These are phyloP conservation scores for Dipodomys spectabilis DNA, from an alignment of 2,113 vertebrate genomes.

Conservation along the genomic window DNA sequence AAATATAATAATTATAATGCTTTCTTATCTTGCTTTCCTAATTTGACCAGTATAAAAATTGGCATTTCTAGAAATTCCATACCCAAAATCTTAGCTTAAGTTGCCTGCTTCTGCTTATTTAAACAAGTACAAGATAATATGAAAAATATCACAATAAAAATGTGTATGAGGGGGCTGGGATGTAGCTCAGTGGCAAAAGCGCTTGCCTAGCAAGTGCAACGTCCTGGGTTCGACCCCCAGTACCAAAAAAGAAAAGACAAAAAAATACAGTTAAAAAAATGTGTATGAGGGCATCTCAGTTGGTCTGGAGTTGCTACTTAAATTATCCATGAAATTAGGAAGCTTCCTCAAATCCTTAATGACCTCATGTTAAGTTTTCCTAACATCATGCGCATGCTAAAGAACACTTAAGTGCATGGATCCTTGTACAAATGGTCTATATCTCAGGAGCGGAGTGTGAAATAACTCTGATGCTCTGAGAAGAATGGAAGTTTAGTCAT, in stretches of 20 bases:
- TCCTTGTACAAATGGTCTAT: conserved; percentile 5
- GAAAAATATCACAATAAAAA: conserved; percentile 26
- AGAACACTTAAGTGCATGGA: conserved; percentile 8
- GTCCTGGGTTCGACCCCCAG: too few species aligned
- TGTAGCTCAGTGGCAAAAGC: too few species aligned
- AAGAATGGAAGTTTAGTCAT: conserved; percentile 7
- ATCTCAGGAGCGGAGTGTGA: not conserved
- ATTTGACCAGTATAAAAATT: not conserved
- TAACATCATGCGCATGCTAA: not conserved
- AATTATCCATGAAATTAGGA: not conserved
- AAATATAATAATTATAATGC: conserved; percentile 16
- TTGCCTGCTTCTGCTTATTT: not conserved
- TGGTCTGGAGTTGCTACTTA: not conserved
- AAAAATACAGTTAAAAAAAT: too few species aligned
- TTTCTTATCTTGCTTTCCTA: not conserved
- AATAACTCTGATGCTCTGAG: conserved; percentile 24
- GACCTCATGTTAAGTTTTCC: conserved; percentile 2
- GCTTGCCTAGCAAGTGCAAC: too few species aligned
- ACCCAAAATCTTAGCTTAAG: conserved; percentile 13
- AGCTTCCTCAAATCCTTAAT: not conserved
- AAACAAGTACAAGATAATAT: conserved; percentile 49
- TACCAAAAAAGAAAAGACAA: too few species aligned
- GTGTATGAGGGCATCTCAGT: not conserved
- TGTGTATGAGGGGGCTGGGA: not conserved
- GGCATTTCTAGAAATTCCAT: conserved; percentile 17